These are phyloP conservation scores for Molanna angustata DNA, from an alignment of 2,888 invertebrate species.

Conservation along the genomic window DNA sequence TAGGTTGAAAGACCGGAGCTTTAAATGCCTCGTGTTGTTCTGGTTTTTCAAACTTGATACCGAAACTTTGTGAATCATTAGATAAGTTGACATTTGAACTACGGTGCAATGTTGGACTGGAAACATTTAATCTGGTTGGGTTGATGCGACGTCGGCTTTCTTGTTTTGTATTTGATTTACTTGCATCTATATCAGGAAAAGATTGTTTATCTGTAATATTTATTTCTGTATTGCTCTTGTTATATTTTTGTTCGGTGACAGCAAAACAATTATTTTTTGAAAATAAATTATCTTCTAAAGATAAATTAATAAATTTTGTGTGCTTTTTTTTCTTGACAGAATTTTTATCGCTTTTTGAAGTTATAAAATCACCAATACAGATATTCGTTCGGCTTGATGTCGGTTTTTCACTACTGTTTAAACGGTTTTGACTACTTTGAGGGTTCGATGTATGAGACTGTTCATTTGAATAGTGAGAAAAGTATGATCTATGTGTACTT, in stretches of 20 bases:
- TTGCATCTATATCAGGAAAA: conserved; percentile 48
- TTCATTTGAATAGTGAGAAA: conserved; percentile 2
- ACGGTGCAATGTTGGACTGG: conserved; percentile 24
- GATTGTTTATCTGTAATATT: conserved; percentile 46
- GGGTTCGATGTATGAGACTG: neutral
- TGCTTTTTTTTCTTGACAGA: conserved; percentile 41
- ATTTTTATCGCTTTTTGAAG: conserved; percentile 28
- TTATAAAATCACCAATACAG: conserved; percentile 42
- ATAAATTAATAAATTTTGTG: conserved; percentile 37
- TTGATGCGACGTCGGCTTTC: conserved; percentile 50
- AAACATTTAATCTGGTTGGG: conserved; percentile 47
- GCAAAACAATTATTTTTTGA: conserved; percentile 35
- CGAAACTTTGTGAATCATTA: conserved; percentile 34
- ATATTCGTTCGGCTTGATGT: conserved; percentile 31
- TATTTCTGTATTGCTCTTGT: conserved; percentile 11
- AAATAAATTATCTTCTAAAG: conserved; percentile 23
- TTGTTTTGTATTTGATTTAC: conserved; percentile 43
- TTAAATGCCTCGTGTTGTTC: conserved; percentile 46
- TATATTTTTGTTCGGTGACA: conserved; percentile 10
- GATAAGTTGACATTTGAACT: neutral
- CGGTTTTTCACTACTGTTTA: conserved; percentile 3
- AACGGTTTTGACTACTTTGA: neutral
- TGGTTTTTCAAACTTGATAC: conserved; percentile 26
- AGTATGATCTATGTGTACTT: neutral
- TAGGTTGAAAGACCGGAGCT: conserved; percentile 42